Conservation (phyloP, 2,888 invertebrate species). For the Alentia gelatinosa region DNA sequence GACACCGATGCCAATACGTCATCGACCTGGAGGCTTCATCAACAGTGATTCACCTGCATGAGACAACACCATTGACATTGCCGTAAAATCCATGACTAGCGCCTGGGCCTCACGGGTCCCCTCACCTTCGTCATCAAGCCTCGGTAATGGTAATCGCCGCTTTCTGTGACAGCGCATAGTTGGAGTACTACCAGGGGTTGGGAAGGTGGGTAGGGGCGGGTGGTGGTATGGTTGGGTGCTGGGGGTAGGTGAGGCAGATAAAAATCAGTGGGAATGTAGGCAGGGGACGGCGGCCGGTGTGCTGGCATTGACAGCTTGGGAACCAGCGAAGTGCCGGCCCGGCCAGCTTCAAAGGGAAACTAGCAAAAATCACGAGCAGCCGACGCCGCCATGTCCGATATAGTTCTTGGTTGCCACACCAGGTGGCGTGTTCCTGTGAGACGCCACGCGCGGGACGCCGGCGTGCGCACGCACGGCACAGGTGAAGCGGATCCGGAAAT, state of each 20-base stretch:
- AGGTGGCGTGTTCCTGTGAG: conserved; percentile 32
- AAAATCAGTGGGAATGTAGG: conserved; percentile 19
- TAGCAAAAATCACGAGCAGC: conserved; percentile 8
- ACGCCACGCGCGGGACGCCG: background rate
- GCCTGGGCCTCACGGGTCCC: background rate
- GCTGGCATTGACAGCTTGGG: conserved; percentile 16
- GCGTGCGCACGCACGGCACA: background rate
- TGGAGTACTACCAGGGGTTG: background rate
- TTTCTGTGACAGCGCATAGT: background rate
- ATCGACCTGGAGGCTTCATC: background rate
- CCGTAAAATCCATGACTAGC: background rate
- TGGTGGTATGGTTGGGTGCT: background rate
- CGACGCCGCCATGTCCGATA: conserved; percentile 33
- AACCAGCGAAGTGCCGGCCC: background rate
- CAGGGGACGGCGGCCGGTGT: background rate
- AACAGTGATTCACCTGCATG: background rate
- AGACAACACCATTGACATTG: background rate
- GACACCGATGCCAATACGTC: no score
- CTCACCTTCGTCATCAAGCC: background rate
- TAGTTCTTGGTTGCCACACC: background rate
- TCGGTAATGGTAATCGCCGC: background rate
- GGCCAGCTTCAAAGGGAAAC: conserved; percentile 40
- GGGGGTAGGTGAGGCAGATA: background rate
- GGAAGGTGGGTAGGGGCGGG: background rate
- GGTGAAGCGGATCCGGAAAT: no score